Evolutionary conservation across 2,797 vertebrate genomes (phyloP).

Genomic region (Acestrorhynchus altus): DNA sequence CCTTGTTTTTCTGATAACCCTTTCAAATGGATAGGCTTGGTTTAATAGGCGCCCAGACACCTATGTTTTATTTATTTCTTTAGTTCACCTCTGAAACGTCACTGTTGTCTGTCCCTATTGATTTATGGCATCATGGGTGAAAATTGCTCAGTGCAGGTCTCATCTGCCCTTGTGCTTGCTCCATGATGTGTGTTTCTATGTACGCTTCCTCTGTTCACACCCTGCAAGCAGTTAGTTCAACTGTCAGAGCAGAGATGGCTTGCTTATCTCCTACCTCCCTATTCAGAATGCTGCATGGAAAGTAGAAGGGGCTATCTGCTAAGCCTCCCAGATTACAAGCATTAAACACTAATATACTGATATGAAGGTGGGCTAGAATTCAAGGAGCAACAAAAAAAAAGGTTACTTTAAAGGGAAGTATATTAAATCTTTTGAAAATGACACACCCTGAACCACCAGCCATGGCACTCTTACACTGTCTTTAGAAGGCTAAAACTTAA

Average conservation of each 20-base stretch:
- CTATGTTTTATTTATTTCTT: slow-evolving; percentile 40
- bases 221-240: slow-evolving; percentile 48
- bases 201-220: slow-evolving; percentile 40
- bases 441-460: not conserved
- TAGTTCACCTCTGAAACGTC: slow-evolving; percentile 27
- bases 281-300: slow-evolving; percentile 21
- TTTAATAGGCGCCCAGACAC: slow-evolving; percentile 41
- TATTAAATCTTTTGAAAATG: not conserved
- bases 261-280: slow-evolving; percentile 43
- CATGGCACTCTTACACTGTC: no score
- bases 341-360: slow-evolving; percentile 35
- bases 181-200: slow-evolving; percentile 48
- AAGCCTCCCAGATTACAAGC: slow-evolving; percentile 36
- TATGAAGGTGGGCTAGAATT: slow-evolving; percentile 39
- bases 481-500: no score
- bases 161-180: slow-evolving; percentile 44
- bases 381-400: slow-evolving; percentile 28
- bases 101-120: slow-evolving; percentile 48
- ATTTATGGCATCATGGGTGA: slow-evolving; percentile 58
- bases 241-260: slow-evolving; percentile 55
- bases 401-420: not conserved
- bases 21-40: slow-evolving; percentile 50
- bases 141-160: slow-evolving; percentile 51
- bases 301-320: slow-evolving; percentile 28
- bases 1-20: slow-evolving; percentile 55